Base-by-base conservation (phyloP, 37 sponge, comb jelly and placozoan genomes). In the Halichondria panicea region DNA sequence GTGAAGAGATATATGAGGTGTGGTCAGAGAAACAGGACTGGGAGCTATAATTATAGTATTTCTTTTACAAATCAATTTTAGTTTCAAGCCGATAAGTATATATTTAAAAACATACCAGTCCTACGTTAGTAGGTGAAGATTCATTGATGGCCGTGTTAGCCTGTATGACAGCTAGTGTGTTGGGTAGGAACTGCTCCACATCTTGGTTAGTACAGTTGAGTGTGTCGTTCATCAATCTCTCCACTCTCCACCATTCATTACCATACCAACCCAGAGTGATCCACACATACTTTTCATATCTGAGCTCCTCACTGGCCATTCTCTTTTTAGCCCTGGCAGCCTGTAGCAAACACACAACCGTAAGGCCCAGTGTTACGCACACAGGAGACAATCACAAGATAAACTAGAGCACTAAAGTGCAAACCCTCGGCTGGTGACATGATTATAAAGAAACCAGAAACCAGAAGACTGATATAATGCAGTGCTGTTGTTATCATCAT, bases 201-300 rank as follows among this genome's bases (percentile, higher is more conserved):
- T 69, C 70, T 37, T 57, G 50, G 46, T 84, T 71, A 70, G 62
- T 44, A 61, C 84, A 84, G 25, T 52, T 27, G 1, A 67, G 54
- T 4, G 24, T 1, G 25, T 15, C 3, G 3, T 76, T 65, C 38
- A 55, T 42, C n/a, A 71, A 28, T 33, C 55, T 45, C 12, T 22
- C 55, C 2, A 33, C 77, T 13, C 33, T 84, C 83, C 83, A 83
- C 83, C 83, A 83, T 1, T 64, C 35, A 4, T 77, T 55, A 39
- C 70, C 73, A 34, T 85, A 85, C 85, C 85, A 85, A 19, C 78
- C 79, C 4, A 69, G 63, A 3, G 63, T 71, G 61, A 85, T 72
- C 78, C 78, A 85, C 1, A 77, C 67, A 37, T 85, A 85, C 18
- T 55, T 34, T 15, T 36, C 45, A 36, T 77, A 77, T 8, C 76